Percentiles rank a stretch among this genome's conserved stretches.
phyloP scores from a whole-genome alignment of 2,113 vertebrate species.

The Mustela lutreola region DNA sequence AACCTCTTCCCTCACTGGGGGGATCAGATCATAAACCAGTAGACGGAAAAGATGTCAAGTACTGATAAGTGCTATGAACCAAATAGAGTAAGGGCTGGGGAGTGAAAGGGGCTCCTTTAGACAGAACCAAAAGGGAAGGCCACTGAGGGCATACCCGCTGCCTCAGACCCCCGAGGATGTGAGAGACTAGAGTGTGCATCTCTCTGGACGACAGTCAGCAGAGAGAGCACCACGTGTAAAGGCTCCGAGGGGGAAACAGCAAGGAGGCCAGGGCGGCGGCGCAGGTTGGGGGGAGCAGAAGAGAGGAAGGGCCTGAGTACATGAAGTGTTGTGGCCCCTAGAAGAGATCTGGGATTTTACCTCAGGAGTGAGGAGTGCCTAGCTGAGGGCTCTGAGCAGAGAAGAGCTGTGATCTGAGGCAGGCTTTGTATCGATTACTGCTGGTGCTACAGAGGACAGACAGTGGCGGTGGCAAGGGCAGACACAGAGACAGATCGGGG shows the following conservation, averaged over 20 bases:
- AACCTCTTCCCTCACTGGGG: background rate
- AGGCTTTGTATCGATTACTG: background rate
- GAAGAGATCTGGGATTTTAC: background rate
- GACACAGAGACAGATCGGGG: background rate
- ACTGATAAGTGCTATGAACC: background rate
- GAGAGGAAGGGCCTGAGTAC: background rate
- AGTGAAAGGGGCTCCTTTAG: background rate
- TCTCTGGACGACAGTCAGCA: background rate
- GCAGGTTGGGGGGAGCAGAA: background rate
- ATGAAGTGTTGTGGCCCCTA: background rate
- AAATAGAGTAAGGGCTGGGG: background rate
- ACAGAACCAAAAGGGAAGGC: background rate
- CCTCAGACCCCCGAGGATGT: background rate
- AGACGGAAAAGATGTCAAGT: background rate
- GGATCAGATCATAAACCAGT: background rate
- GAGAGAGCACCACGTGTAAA: background rate
- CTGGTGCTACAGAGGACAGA: background rate
- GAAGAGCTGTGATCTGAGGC: background rate
- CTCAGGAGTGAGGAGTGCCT: background rate
- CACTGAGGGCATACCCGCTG: background rate
- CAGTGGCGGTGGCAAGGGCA: background rate
- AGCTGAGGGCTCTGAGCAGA: background rate
- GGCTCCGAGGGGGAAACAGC: background rate
- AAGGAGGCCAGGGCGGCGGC: accelerated
- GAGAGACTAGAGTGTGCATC: no score